Base-by-base conservation (phyloP, 2,113 vertebrate species). In the Tachysurus fulvidraco region DNA sequence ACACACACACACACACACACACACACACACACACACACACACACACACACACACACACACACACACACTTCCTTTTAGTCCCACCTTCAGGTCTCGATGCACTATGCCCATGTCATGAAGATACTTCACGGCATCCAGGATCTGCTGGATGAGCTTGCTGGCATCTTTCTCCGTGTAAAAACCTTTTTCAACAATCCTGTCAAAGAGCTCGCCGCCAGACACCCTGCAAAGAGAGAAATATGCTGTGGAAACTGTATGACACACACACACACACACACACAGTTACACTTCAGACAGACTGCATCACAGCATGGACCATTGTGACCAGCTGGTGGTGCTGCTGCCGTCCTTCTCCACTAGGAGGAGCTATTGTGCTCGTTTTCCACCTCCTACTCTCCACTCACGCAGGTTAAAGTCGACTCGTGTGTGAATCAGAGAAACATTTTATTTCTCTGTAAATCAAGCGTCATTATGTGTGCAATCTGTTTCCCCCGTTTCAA, bases 111-210 rank as follows among this genome's bases (percentile, higher is more conserved):
- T 96, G 91, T 99, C 96, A 0, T 99, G 98, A 65, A 99, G 96
- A 91, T 99, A 99, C 90, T 97, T 98, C 83, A 99, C 98, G 0
- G 98, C 98, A 0, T 99, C 97, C 0, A 99, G 94, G 92, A 99
- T 97, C 95, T 99, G 98, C 90, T 95, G 95, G 92, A 99, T 99
- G 91, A 99, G 97, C 77, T 97, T 91, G 28, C 98, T 99, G 94
- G 98, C 98, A 0, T 99, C 98, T 80, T 97, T 96, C 92, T 99
- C 98, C 0, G 98, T 99, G 94, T 99, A 99, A 94, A 99, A 99
- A 12, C 98, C 98, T 90, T 99, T 99, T 91, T 98, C 98, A 89
- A 99, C 97, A 16, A 99, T 99, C 88, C 98, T 96, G 91, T 99
- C 98, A 1, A 99, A 99, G 88, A 99, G 96, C 74, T 99, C 98